A percentile compares a stretch with the other conserved stretches of the same genome.
Conservation (phyloP, 64 coral and sea anemone genomes). For the Orbicella faveolata region DNA sequence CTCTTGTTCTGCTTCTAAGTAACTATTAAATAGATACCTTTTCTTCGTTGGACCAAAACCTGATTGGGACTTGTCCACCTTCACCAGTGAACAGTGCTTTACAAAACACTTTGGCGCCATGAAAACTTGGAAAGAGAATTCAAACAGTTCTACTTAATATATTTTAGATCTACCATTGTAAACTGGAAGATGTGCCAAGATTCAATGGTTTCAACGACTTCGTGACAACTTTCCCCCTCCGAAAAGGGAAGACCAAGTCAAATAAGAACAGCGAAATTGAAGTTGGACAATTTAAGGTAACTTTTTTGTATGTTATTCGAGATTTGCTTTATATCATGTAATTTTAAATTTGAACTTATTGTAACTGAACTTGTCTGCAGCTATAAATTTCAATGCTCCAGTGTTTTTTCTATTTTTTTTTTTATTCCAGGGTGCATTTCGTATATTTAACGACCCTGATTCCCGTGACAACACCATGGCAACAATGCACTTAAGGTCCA, state of each 20-base stretch:
- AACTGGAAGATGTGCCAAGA: conserved; percentile 65
- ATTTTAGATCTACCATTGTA: conserved; percentile 56
- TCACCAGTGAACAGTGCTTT: too few species aligned
- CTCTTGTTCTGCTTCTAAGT: not conserved
- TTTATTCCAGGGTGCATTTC: conserved; percentile 6
- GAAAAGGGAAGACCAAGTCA: conserved; percentile 69
- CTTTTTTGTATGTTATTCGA: too few species aligned
- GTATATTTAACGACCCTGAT: not conserved
- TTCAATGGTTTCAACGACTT: conserved; percentile 82
- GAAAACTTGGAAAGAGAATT: too few species aligned
- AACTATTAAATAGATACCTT: too few species aligned
- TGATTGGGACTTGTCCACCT: too few species aligned
- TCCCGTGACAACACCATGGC: not conserved
- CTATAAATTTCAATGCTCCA: too few species aligned
- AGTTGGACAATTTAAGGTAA: conserved; percentile 90
- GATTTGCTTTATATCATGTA: too few species aligned
- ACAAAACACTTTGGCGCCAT: too few species aligned
- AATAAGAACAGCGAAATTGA: conserved; percentile 46
- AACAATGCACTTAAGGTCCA: not conserved
- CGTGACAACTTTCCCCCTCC: conserved; percentile 64
- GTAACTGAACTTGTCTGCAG: not conserved
- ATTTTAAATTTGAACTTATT: not conserved
- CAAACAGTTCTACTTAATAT: not conserved
- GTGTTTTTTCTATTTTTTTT: not conserved
- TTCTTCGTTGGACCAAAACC: too few species aligned